A percentile compares a stretch with the other conserved stretches of the same genome.
These are phyloP conservation scores for Metopolophium dirhodum DNA, from an alignment of 1,140 invertebrate genomes.

Conservation along the genomic window DNA sequence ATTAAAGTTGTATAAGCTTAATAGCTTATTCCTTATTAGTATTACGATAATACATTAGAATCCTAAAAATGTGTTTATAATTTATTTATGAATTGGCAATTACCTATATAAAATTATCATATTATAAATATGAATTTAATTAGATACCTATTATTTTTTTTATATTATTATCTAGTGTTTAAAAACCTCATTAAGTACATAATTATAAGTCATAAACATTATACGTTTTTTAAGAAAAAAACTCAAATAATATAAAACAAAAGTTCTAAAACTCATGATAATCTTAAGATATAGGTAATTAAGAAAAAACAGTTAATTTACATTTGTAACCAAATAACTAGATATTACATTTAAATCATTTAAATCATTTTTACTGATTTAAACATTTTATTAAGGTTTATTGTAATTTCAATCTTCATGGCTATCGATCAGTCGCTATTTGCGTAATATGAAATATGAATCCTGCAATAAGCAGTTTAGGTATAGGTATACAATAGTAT, in stretches of 20 bases:
- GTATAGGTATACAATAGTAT: too few species aligned
- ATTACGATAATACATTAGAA: background rate
- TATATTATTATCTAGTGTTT: background rate
- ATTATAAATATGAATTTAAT: background rate
- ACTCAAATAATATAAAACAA: background rate
- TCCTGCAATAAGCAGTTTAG: background rate
- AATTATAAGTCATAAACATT: background rate
- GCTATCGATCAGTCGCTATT: background rate
- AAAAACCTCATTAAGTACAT: background rate
- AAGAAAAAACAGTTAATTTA: too few species aligned
- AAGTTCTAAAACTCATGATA: too few species aligned
- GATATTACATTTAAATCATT: too few species aligned
- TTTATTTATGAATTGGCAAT: background rate
- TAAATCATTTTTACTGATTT: too few species aligned
- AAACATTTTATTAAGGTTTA: too few species aligned
- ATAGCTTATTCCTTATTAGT: background rate
- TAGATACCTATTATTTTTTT: background rate
- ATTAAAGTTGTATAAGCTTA: background rate
- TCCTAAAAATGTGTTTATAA: conserved; percentile 8
- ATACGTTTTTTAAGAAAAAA: background rate
- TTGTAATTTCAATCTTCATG: too few species aligned
- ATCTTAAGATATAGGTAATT: too few species aligned
- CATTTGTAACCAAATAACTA: too few species aligned
- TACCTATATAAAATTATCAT: background rate
- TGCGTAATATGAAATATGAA: background rate